Evolutionary conservation across 1,140 invertebrate genomes (phyloP).

Genomic region (Apis dorsata): DNA sequence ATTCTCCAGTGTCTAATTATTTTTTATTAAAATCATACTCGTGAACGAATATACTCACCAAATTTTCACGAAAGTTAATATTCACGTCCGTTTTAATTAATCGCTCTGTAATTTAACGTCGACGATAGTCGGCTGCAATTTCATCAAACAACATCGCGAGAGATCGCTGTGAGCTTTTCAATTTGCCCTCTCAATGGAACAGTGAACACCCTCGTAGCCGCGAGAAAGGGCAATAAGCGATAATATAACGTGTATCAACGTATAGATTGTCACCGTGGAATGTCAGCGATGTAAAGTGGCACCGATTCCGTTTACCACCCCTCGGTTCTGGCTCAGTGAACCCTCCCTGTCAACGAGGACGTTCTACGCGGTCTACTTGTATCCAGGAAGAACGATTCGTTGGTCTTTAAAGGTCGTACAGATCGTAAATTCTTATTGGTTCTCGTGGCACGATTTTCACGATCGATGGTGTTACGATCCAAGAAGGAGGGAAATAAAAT

Average conservation of each 20-base stretch:
- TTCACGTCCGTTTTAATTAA: conserved; percentile 33
- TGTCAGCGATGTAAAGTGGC: conserved; percentile 64
- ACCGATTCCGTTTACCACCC: conserved; percentile 42
- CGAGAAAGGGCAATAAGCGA: conserved; percentile 62
- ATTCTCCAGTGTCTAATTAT: neutral
- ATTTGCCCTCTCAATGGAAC: conserved; percentile 45
- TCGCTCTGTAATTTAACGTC: conserved; percentile 16
- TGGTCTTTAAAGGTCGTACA: conserved; percentile 62
- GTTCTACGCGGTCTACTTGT: conserved; percentile 20
- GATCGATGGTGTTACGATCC: neutral
- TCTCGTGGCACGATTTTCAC: neutral
- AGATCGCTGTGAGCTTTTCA: conserved; percentile 18
- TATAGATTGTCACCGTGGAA: conserved; percentile 56
- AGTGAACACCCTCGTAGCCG: conserved; percentile 20
- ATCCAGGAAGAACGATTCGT: conserved; percentile 14
- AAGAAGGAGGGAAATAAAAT: neutral
- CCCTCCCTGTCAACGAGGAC: conserved; percentile 46
- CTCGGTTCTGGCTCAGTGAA: conserved; percentile 36
- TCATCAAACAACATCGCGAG: conserved; percentile 30
- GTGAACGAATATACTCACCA: neutral
- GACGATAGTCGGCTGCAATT: conserved; percentile 4
- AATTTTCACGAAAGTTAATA: conserved; percentile 10
- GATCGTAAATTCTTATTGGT: conserved; percentile 62
- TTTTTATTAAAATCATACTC: neutral
- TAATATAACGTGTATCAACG: conserved; percentile 60